Conservation (phyloP, 2,113 vertebrate genomes). For the Catharus bicknelli region DNA sequence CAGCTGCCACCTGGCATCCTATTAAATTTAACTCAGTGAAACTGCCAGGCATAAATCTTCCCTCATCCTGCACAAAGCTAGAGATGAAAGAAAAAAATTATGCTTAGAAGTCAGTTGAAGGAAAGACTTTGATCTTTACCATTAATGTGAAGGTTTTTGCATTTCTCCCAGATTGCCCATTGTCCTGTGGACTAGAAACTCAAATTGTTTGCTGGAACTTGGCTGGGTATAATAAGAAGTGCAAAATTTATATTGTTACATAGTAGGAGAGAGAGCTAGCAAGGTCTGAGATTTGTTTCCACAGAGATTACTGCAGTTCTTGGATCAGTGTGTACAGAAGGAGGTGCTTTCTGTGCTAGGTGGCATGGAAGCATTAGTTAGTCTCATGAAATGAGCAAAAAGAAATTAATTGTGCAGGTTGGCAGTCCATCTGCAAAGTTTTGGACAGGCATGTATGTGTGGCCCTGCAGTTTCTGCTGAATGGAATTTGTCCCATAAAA, state of each 20-base stretch:
- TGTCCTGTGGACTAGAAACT: constrained; percentile 17
- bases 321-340: not conserved
- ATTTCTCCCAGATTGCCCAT: constrained; percentile 6
- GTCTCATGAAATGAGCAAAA: not conserved
- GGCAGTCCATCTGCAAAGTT: not conserved
- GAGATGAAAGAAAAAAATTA: constrained; percentile 49
- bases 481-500: constrained; percentile 17
- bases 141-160: not conserved
- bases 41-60: constrained; percentile 43
- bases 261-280: not conserved
- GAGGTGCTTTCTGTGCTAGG: not conserved
- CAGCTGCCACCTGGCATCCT: constrained; percentile 49
- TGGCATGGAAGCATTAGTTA: not conserved
- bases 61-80: constrained; percentile 14
- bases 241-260: constrained; percentile 26
- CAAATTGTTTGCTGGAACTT: constrained; percentile 22
- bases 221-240: constrained; percentile 3
- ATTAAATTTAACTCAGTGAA: constrained; percentile 38
- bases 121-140: constrained; percentile 50
- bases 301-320: constrained; percentile 10
- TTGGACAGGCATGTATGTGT: not conserved
- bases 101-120: constrained; percentile 13
- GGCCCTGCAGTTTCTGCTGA: not conserved
- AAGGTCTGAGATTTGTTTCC: constrained; percentile 38
- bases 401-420: not conserved